Percentiles rank a stretch among this genome's conserved stretches.
These are phyloP conservation scores for Heliconius ismenius DNA, from an alignment of 2,888 invertebrate species.

Conservation along the genomic window DNA sequence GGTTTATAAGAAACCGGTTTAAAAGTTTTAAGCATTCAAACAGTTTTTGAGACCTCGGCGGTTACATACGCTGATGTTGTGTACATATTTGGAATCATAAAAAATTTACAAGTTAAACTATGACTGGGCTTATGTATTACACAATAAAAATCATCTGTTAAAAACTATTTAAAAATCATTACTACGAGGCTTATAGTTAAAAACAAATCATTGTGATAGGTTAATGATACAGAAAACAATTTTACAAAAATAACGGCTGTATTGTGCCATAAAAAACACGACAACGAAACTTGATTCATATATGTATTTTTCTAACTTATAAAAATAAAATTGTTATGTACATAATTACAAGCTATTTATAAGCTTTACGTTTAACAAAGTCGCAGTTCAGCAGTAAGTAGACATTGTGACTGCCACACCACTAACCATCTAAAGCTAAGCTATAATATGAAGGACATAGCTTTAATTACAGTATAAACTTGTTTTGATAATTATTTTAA, in stretches of 20 bases:
- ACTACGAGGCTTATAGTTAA: constrained; percentile 5
- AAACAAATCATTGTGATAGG: background rate
- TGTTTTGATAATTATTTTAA: background rate
- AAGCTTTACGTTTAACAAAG: constrained; percentile 23
- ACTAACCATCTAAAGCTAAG: constrained; percentile 29
- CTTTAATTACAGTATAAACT: constrained; percentile 8
- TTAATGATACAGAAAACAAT: constrained; percentile 10
- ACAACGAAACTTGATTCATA: constrained; percentile 18
- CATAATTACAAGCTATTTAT: constrained; percentile 38
- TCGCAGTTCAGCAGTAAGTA: constrained; percentile 11
- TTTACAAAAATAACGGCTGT: constrained; percentile 15
- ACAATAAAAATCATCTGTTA: constrained; percentile 24
- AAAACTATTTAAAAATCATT: constrained; percentile 11
- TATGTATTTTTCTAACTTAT: constrained; percentile 28
- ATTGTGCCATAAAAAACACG: constrained; percentile 28
- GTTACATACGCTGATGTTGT: constrained; percentile 11
- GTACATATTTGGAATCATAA: constrained; percentile 2
- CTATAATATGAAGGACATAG: constrained; percentile 23
- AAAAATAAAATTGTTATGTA: constrained; percentile 36
- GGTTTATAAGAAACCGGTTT: background rate
- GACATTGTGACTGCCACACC: constrained; percentile 20
- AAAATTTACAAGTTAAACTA: constrained; percentile 26
- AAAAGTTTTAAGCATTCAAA: background rate
- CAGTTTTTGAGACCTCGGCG: constrained; percentile 17
- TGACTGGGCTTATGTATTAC: constrained; percentile 29